Evolutionary conservation across 2,888 invertebrate species (phyloP), one percentile per base, ranked within the genome.

Genomic region (Chloroclystis v-ata): DNA sequence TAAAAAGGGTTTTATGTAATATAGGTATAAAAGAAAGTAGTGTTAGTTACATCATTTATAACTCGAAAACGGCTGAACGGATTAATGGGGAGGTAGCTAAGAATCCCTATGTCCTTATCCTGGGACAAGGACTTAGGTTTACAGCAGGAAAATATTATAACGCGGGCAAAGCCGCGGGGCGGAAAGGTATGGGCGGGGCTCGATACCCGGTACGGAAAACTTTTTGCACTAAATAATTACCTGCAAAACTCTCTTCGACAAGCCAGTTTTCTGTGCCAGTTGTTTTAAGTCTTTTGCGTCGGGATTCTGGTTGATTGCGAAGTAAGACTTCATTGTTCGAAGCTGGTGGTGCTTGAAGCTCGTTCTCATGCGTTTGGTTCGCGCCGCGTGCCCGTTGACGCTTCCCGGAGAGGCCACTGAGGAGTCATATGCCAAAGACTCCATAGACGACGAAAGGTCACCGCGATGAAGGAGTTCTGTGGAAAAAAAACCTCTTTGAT

Each of bases 271-370:
- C 83, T 98, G 97, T 0, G 99, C 97, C 57, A 99, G 89, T 73
- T 98, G 97, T 77, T 99, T 99, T 51, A 99, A 89, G 78, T 99
- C 99, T 81, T 99, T 99, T 44, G 99, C 98, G 73, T 99, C 99
- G 0, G 99, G 99, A 84, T 99, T 99, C 86, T 99, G 99, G 88
- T 99, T 99, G 72, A 99, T 95, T 40, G 97, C 95, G 79, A 99
- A 99, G 81, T 99, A 99, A 32, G 97, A 96, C 85, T 99, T 99
- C 99, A 99, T 99, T 42, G 98, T 98, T 52, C 98, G 89, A 54
- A 99, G 91, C 80, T 99, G 99, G 78, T 99, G 98, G 79, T 99
- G 99, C 78, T 99, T 99, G 89, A 99, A 99, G 61, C 98, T 98
- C 39, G 99, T 99, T 47, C 99, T 90, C 96, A 99, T 98, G 47